These are phyloP conservation scores for Anseranas semipalmata DNA, from an alignment of 2,113 vertebrate genomes.

Conservation along the genomic window DNA sequence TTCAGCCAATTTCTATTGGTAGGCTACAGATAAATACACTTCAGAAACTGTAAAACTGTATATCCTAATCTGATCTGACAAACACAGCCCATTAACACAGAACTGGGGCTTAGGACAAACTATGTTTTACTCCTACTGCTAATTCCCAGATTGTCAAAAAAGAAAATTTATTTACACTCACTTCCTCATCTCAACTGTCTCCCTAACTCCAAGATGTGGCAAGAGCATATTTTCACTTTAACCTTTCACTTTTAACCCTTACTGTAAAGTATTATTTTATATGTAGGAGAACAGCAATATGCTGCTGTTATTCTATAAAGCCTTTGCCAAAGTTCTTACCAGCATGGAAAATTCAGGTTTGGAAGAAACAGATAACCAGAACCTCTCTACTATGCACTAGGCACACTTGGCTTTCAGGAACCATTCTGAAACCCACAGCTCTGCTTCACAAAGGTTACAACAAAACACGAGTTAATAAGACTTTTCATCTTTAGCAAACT, in stretches of 20 bases:
- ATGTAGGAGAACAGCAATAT: not conserved
- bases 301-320: not conserved
- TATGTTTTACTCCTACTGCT: not conserved
- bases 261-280: not conserved
- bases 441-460: not conserved
- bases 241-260: not conserved
- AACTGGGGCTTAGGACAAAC: not conserved
- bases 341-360: not conserved
- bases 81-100: not conserved
- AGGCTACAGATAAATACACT: not conserved
- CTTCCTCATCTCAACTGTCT: not conserved
- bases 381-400: not conserved
- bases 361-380: not conserved
- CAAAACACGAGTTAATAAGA: not conserved
- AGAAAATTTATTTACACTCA: not conserved
- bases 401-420: not conserved
- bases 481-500: not conserved
- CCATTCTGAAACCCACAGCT: not conserved
- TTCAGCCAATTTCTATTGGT: not conserved
- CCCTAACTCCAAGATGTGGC: not conserved
- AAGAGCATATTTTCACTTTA: not conserved
- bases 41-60: not conserved
- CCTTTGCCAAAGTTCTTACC: not conserved
- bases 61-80: not conserved
- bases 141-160: not conserved